phyloP scores from a whole-genome alignment of 2,113 vertebrate species.

The Perca flavescens region DNA sequence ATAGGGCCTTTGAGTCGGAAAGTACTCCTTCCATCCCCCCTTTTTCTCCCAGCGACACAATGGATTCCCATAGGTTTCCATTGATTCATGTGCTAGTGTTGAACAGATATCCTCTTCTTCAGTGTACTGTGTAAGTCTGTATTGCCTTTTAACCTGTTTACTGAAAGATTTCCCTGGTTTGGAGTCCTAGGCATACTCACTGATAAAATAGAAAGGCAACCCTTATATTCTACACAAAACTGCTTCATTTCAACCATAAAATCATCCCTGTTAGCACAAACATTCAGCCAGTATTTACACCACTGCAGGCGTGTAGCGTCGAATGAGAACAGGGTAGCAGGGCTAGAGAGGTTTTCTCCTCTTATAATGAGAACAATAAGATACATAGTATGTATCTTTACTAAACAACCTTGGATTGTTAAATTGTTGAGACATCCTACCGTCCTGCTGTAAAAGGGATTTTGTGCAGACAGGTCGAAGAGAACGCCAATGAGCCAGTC shows the following conservation, averaged over 20 bases:
- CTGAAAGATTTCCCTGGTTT: conserved; percentile 64
- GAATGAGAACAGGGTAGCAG: conserved; percentile 37
- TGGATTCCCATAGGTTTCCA: conserved; percentile 72
- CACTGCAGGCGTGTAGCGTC: background rate
- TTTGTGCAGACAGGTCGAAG: conserved; percentile 50
- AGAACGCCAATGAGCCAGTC: conserved; percentile 60
- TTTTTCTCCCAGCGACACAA: conserved; percentile 59
- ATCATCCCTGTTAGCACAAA: conserved; percentile 41
- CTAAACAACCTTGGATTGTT: conserved; percentile 16
- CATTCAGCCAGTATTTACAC: conserved; percentile 38
- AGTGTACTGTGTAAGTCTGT: conserved; percentile 41
- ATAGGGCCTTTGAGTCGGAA: conserved; percentile 60
- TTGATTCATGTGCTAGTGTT: conserved; percentile 75
- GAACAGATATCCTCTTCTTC: conserved; percentile 62
- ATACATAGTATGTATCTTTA: conserved; percentile 16
- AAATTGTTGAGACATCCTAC: conserved; percentile 11
- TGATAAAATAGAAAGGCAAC: conserved; percentile 49
- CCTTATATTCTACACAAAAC: conserved; percentile 27
- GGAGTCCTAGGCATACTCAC: conserved; percentile 17
- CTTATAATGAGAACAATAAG: background rate
- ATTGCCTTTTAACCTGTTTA: conserved; percentile 62
- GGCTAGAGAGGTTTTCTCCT: background rate
- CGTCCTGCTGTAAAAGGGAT: conserved; percentile 27
- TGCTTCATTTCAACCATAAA: conserved; percentile 37
- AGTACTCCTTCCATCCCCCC: conserved; percentile 36